Base-by-base conservation (phyloP, 1,140 invertebrate genomes). In the Drosophila equinoxialis region DNA sequence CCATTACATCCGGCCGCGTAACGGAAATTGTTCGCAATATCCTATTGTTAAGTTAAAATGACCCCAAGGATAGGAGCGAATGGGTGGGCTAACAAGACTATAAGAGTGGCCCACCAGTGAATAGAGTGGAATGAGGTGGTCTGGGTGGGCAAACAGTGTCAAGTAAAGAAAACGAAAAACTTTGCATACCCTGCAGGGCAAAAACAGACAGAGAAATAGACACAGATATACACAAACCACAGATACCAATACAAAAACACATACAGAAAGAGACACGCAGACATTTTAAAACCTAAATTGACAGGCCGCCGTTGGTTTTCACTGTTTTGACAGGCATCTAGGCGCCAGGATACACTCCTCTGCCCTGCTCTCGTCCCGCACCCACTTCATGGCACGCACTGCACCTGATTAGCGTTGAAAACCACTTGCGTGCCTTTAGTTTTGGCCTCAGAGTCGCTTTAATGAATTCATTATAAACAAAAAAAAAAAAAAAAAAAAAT, bases 11-110 rank as follows among this genome's bases (percentile, higher is more conserved):
- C 84, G 84, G 74, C 65, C 81, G 81, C 81, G 80, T 65, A 76
- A 66, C 85, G 84, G 84, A 87, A 89, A 87, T 87, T 87, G 84
- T 72, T 68, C 78, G 74, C 85, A 78, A 89, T 89, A 84, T 89
- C 71, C 85, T 74, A 75, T 90, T 89, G 81, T 89, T 78, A 81
- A 79, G 73, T 69, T 65, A 51, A 65, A 55, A 65, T 79, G 69
- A 74, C 48, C 67, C 76, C 66, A 14, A 17, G 6, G 33, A 33
- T 45, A 42, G 63, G 37, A 39, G 35, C 41, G 20, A 20, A 30
- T 14, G 2, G 20, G 35, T 13, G 14, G 20, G 30, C 5, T 30
- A 30, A 30, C 30, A 30, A 30, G 30, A 30, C 30, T 30, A 6
- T 6, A 30, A 7, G 23, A 14, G 45, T 8, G 14, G 14, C 45